A percentile compares a stretch with the other conserved stretches of the same genome.
phyloP scores from a whole-genome alignment of 2,797 vertebrate genomes.

The Syngnathus rostellatus region DNA sequence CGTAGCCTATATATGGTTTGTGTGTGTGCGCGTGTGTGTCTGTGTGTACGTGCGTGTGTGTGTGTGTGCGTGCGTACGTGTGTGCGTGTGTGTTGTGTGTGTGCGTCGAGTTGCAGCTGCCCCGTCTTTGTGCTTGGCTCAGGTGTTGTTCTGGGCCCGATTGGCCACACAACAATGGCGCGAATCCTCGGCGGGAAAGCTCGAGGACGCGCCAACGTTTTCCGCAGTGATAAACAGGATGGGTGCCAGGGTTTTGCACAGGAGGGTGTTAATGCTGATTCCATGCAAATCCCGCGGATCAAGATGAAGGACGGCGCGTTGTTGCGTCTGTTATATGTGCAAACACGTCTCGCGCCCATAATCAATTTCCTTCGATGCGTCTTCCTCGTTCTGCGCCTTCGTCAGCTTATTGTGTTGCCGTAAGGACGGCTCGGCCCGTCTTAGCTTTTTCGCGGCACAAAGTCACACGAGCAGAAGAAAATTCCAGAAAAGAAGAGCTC shows the following conservation, averaged over 20 bases:
- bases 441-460: background rate
- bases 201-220: background rate
- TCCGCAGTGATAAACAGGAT: background rate
- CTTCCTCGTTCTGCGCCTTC: slow-evolving; percentile 15
- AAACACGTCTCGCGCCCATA: slow-evolving; percentile 45
- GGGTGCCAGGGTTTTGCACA: background rate
- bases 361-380: slow-evolving; percentile 33
- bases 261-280: slow-evolving; percentile 22
- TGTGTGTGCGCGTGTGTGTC: background rate
- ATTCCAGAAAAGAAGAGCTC: background rate
- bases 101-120: background rate
- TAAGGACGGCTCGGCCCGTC: slow-evolving; percentile 27
- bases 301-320: slow-evolving; percentile 24
- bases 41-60: background rate
- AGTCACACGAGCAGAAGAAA: background rate
- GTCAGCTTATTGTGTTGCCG: slow-evolving; percentile 27
- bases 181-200: background rate
- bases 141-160: background rate
- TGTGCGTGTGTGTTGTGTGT: background rate
- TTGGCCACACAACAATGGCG: background rate
- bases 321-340: slow-evolving; percentile 44
- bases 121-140: slow-evolving; percentile 16
- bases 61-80: background rate
- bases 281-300: slow-evolving; percentile 46
- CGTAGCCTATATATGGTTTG: background rate